A percentile compares a stretch with the other conserved stretches of the same genome.
These are phyloP conservation scores for Varanus salvator DNA, from an alignment of 2,113 vertebrate species.

Conservation along the genomic window DNA sequence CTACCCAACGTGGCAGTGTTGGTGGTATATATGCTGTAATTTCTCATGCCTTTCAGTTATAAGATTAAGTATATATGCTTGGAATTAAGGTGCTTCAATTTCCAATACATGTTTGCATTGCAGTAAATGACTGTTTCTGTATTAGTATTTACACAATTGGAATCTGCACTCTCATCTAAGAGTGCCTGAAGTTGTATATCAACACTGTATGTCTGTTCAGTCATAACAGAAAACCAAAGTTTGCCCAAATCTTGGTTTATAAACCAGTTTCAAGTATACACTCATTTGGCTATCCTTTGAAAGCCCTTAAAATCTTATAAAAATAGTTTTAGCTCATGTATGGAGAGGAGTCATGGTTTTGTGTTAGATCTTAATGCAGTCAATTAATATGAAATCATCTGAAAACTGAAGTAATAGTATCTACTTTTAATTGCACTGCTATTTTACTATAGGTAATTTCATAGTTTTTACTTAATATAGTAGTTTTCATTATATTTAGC, in stretches of 20 bases:
- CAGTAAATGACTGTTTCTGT: background rate
- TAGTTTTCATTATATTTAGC: background rate
- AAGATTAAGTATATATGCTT: background rate
- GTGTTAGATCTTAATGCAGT: background rate
- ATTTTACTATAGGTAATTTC: background rate
- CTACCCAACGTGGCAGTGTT: background rate
- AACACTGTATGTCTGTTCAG: too few relatives aligned
- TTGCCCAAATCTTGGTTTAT: too few relatives aligned
- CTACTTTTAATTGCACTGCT: background rate
- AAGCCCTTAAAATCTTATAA: too few relatives aligned
- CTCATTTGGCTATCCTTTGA: too few relatives aligned
- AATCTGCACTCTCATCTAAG: background rate
- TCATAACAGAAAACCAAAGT: too few relatives aligned
- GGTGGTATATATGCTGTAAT: slow-evolving; percentile 14
- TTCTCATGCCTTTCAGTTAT: background rate
- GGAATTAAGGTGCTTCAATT: background rate
- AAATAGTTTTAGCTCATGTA: too few relatives aligned
- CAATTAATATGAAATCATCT: background rate
- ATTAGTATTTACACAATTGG: background rate
- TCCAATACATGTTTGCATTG: background rate
- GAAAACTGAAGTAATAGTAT: background rate
- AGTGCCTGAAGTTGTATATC: too few relatives aligned
- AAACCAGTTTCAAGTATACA: too few relatives aligned
- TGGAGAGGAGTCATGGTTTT: background rate
- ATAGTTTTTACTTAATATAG: background rate